phyloP scores from a whole-genome alignment of 2,888 invertebrate species.

The Autographa pulchrina region DNA sequence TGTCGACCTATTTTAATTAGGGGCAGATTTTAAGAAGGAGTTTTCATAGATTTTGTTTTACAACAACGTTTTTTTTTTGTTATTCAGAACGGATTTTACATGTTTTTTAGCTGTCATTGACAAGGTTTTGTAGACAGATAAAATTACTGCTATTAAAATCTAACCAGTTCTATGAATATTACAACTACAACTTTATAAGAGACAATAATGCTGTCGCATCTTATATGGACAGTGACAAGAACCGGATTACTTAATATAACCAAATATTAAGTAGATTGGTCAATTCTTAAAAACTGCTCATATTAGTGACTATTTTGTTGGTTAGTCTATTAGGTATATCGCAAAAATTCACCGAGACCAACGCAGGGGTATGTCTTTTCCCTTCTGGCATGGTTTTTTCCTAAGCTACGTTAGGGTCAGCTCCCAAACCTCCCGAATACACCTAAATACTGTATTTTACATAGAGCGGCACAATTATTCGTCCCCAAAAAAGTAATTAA shows the following conservation, averaged over 20 bases:
- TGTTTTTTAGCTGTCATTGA: neutral
- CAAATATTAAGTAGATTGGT: neutral
- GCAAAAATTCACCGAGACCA: too few relatives aligned
- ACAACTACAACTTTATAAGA: neutral
- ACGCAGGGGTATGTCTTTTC: too few relatives aligned
- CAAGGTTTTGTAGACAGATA: neutral
- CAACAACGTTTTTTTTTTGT: too few relatives aligned
- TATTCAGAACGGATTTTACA: too few relatives aligned
- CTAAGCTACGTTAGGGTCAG: too few relatives aligned
- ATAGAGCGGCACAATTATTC: neutral
- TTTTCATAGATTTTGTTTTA: too few relatives aligned
- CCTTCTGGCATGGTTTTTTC: too few relatives aligned
- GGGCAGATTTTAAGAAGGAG: neutral
- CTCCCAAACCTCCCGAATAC: too few relatives aligned
- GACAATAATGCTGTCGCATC: neutral
- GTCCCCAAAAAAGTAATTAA: conserved; percentile 24
- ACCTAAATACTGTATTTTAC: too few relatives aligned
- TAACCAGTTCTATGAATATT: neutral
- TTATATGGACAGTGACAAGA: neutral
- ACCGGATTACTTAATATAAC: neutral
- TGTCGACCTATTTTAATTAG: conserved; percentile 13
- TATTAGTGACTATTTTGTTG: neutral
- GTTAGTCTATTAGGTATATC: too few relatives aligned
- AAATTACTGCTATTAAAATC: neutral
- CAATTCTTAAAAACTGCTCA: neutral